Conservation (phyloP, 2,797 vertebrate species). For the Poeciliopsis turneri region DNA sequence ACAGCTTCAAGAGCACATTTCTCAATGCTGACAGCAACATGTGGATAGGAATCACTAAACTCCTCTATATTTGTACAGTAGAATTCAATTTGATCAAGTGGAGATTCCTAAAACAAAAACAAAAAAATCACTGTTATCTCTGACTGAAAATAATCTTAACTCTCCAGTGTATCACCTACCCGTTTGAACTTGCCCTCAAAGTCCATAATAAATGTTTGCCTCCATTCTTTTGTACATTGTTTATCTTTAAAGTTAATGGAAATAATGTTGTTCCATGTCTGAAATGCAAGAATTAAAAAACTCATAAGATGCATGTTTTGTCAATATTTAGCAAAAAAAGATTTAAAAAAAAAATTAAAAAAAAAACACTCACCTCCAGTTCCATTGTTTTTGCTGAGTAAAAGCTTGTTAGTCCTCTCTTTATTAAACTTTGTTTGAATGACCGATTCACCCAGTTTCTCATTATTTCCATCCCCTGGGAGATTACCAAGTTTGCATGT, state of each 20-base stretch:
- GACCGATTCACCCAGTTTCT: slow-evolving; percentile 73
- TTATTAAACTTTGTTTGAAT: slow-evolving; percentile 53
- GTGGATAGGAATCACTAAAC: slow-evolving; percentile 39
- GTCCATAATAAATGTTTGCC: slow-evolving; percentile 72
- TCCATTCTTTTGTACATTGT: slow-evolving; percentile 79
- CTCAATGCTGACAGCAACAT: slow-evolving; percentile 79
- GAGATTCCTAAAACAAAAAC: slow-evolving; percentile 75
- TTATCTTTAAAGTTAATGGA: slow-evolving; percentile 78
- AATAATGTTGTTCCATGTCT: slow-evolving; percentile 87
- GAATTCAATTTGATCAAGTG: slow-evolving; percentile 76
- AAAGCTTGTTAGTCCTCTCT: rapidly evolving
- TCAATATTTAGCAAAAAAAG: too few species aligned
- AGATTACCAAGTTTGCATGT: slow-evolving; percentile 39
- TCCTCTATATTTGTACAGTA: slow-evolving; percentile 77
- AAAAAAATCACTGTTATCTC: neutral
- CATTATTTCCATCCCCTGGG: slow-evolving; percentile 35
- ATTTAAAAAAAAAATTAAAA: neutral
- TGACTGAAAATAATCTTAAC: neutral
- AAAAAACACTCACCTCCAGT: slow-evolving; percentile 68
- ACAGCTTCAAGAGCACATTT: slow-evolving; percentile 89
- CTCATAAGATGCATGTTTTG: neutral
- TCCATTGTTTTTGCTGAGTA: neutral
- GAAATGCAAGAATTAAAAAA: slow-evolving; percentile 22
- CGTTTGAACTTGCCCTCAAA: slow-evolving; percentile 85
- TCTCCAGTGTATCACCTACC: slow-evolving; percentile 68